Base-by-base conservation (phyloP, 2,113 vertebrate genomes). In the Cyphomyrus discorhynchus region DNA sequence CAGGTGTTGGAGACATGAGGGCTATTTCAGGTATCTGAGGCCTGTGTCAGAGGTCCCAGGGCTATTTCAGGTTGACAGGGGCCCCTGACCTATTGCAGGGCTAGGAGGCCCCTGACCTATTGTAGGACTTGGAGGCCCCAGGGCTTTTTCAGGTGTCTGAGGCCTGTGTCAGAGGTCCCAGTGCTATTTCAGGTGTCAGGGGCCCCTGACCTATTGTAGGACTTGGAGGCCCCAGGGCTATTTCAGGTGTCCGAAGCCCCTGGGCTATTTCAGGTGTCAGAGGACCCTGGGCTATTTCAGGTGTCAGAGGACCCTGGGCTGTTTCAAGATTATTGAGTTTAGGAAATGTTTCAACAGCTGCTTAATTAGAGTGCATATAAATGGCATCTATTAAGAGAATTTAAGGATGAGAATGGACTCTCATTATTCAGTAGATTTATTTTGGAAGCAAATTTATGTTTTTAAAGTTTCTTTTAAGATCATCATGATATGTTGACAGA, bases 361-460 rank as follows among this genome's bases (percentile, higher is more conserved):
- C 19, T 66, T 27, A 35, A 5, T 62, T 24, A 49, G 3, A 31
- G 15, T 3, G 15, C 74, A 46, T n/a, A 27, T 35, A 11, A 42
- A 83, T 53, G 49, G 50, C 35, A 83, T 31, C 70, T 77, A 52
- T 88, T 52, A 39, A 27, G 49, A 83, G n/a, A 77, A 77, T 52
- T 53, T 35, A 56, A 53, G 50, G 74, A 45, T 50, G 88, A 83
- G 62, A 70, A 35, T 24, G 88, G 11, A 74, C 17, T 35, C 19
- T 89, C 88, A 89, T 89, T 52, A 89, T 80, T 52, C 70, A 89
- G 27, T 8, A 11, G 46, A 4, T 52, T 80, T 74, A 31, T 39
- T 89, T 89, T 27, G 10, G 70, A 31, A 27, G 45, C n/a, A 62
- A 31, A 19, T 89, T 39, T 39, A 82, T 52, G 27, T 89, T 21